These are phyloP conservation scores for Scelioninae gen. 2 DNA, from an alignment of 2,888 invertebrate genomes.

Conservation along the genomic window DNA sequence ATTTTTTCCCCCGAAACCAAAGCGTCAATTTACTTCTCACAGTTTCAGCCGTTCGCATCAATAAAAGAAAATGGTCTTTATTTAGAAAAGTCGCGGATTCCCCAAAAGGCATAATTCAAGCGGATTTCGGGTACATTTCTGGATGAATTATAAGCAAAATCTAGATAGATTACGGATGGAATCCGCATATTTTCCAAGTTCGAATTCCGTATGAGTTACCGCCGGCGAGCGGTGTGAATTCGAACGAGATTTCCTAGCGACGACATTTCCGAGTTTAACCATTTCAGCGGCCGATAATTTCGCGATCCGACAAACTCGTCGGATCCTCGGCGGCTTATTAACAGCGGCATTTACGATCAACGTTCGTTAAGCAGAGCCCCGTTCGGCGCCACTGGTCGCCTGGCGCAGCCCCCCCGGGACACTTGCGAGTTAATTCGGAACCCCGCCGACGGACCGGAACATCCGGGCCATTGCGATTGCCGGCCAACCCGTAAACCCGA, in stretches of 20 bases:
- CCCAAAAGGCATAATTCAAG: constrained; percentile 5
- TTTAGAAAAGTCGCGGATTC: not conserved
- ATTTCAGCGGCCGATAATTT: no score
- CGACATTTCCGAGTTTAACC: no score
- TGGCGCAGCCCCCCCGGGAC: constrained; percentile 26
- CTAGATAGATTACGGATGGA: constrained; percentile 33
- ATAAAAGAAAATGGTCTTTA: not conserved
- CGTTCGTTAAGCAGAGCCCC: constrained; percentile 17
- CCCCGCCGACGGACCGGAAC: constrained; percentile 20
- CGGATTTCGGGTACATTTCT: constrained; percentile 20
- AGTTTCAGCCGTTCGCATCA: not conserved
- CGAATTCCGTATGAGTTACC: constrained; percentile 31
- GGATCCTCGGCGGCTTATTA: constrained; percentile 23
- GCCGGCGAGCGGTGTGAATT: constrained; percentile 10
- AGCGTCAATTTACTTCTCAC: no score
- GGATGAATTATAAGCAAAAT: constrained; percentile 34
- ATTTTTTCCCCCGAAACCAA: no score
- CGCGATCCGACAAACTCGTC: constrained; percentile 16
- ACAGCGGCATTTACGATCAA: constrained; percentile 41
- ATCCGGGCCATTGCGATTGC: not conserved
- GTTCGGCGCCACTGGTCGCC: not conserved
- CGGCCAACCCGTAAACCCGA: constrained; percentile 4
- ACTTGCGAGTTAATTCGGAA: constrained; percentile 28
- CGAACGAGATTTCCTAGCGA: constrained; percentile 5
- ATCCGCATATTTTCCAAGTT: constrained; percentile 21